Evolutionary conservation across 2,113 vertebrate genomes (phyloP), one percentile per base, ranked within the genome.

Genomic region (Hippocampus barbouri): DNA sequence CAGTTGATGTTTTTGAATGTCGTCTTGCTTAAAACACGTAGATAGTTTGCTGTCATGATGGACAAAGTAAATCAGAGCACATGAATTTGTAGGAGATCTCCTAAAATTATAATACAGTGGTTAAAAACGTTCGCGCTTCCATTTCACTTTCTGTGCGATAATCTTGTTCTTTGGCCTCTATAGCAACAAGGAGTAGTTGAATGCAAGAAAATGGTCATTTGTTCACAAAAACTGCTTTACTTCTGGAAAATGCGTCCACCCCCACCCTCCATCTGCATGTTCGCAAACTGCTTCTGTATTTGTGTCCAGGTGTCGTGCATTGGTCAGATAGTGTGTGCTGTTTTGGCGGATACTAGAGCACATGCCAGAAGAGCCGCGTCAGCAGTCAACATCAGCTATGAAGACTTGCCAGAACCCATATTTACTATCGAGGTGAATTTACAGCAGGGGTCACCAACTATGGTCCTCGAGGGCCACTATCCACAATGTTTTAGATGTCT

Each of bases 301-400:
- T 63, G 7, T 25, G 20, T 25, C 54, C 82, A 93, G 92, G 92
- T 93, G 71, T 88, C 84, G 0, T 93, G 92, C 66, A 53, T 93
- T 3, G 92, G 92, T 61, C 91, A 93, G 73, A 83, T 91, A 68
- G 4, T 93, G 2, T 91, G 92, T 15, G 92, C 80, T 0, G 88
- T 92, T 10, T 43, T 92, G 1, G 92, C 91, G 0, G 90, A 93
- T 21, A 84, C 88, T 0, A 88, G 79, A 74, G 69, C 59, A 0
- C 88, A 91, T 1, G 91, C 92, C 69, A 92, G 85, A 66, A 86
- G 70, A 27, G 92, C 85, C 0, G 90, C 88, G 0, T 82, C 85
- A 0, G 86, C 82, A 0, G 81, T 93, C 71, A 91, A 81, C 80
- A 74, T 93, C 75, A 61, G 30, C 38, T 93, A 93, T 0, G 81